Conservation (phyloP, 1,140 invertebrate species). For the Eufriesea mexicana region DNA sequence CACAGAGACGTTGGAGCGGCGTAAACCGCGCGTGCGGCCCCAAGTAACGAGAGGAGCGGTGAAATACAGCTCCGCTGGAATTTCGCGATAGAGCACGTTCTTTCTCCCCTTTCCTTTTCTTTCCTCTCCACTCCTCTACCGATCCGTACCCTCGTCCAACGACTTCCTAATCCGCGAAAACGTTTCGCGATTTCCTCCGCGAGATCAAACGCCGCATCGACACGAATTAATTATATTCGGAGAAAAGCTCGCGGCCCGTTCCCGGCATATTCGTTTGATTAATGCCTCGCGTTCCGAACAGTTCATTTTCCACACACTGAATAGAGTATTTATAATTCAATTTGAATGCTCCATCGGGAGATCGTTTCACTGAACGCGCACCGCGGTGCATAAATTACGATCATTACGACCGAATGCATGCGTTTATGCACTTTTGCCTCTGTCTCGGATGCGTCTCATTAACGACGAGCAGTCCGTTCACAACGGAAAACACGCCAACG, state of each 20-base stretch:
- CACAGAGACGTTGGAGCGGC: neutral
- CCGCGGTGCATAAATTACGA: slow-evolving; percentile 24
- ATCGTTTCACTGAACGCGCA: neutral
- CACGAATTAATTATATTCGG: neutral
- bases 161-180: too few species aligned
- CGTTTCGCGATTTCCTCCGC: neutral
- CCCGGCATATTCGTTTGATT: neutral
- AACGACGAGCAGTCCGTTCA: neutral
- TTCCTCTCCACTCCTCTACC: fast-evolving
- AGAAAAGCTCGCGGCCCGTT: neutral
- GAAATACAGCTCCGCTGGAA: neutral
- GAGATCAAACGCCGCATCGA: neutral
- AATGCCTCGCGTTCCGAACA: neutral
- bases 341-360: neutral
- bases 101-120: neutral
- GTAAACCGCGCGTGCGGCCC: neutral
- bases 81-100: neutral
- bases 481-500: neutral
- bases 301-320: slow-evolving; percentile 3
- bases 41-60: neutral
- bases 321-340: slow-evolving; percentile 12
- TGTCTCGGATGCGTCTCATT: slow-evolving; percentile 3
- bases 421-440: neutral
- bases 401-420: neutral
- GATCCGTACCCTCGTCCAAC: neutral